These are phyloP conservation scores for Idaea straminata DNA, from an alignment of 2,888 invertebrate species.

Conservation along the genomic window DNA sequence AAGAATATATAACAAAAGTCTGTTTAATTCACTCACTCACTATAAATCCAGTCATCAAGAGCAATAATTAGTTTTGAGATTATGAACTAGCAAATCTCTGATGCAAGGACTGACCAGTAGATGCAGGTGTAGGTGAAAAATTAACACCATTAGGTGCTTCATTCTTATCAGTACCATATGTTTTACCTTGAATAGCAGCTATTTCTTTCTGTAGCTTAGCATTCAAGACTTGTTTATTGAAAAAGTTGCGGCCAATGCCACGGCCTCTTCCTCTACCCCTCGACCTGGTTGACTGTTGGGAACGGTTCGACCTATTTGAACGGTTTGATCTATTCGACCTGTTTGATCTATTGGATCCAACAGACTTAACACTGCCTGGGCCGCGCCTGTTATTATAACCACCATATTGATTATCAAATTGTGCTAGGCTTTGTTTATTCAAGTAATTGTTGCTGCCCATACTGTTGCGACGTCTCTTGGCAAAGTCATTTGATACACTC, in stretches of 20 bases:
- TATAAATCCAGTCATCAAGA: conserved; percentile 1
- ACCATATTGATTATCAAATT: conserved; percentile 61
- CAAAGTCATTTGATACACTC: conserved; percentile 71
- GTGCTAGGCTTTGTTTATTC: conserved; percentile 62
- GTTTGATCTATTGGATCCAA: conserved; percentile 64
- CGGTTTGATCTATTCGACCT: conserved; percentile 52
- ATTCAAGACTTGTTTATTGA: conserved; percentile 65
- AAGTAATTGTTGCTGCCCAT: conserved; percentile 64
- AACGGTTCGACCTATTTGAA: conserved; percentile 53
- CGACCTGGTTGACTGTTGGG: conserved; percentile 48
- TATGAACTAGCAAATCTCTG: conserved; percentile 66
- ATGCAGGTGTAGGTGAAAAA: conserved; percentile 63
- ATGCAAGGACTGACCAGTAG: conserved; percentile 67
- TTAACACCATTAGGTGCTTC: conserved; percentile 53
- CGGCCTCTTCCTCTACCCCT: conserved; percentile 64
- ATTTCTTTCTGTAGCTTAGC: conserved; percentile 70
- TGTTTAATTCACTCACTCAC: not conserved
- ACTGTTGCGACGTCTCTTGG: conserved; percentile 65
- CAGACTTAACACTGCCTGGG: conserved; percentile 67
- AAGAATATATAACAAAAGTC: not conserved
- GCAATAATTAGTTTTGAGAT: conserved; percentile 13
- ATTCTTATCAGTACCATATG: conserved; percentile 34
- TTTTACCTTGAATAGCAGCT: conserved; percentile 68
- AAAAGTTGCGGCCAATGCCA: conserved; percentile 62
- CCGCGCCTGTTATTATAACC: conserved; percentile 58